These are phyloP conservation scores for Epizoanthus stellaris DNA, from an alignment of 92 coral and sea anemone genomes.

Conservation along the genomic window DNA sequence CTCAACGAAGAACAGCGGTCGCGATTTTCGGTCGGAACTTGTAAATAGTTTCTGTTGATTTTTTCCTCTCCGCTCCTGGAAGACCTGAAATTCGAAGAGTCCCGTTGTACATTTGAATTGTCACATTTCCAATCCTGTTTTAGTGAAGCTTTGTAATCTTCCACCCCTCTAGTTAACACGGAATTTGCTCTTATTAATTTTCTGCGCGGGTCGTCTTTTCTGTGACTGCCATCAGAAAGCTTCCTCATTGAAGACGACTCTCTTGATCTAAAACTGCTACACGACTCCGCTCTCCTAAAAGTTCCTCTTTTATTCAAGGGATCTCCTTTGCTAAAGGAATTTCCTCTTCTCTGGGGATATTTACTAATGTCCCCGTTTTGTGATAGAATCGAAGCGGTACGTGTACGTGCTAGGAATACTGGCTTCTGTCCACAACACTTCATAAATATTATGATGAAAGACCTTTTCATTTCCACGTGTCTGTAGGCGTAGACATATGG, in stretches of 20 bases:
- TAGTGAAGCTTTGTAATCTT: background rate
- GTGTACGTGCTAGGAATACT: background rate
- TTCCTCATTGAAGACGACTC: background rate
- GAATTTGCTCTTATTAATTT: background rate
- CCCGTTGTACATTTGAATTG: background rate
- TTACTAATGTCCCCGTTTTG: background rate
- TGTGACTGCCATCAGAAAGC: background rate
- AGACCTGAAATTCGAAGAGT: background rate
- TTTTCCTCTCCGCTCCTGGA: background rate
- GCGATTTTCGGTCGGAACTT: background rate
- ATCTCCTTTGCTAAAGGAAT: constrained; percentile 2
- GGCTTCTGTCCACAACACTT: constrained; percentile 43
- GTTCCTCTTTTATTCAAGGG: background rate
- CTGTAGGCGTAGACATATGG: constrained; percentile 92
- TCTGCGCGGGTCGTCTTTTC: background rate
- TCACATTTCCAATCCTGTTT: background rate
- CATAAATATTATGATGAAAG: constrained; percentile 57
- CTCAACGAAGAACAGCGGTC: background rate
- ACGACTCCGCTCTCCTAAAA: background rate
- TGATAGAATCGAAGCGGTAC: constrained; percentile 10
- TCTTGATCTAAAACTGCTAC: background rate
- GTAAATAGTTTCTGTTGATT: background rate
- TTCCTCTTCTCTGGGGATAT: background rate
- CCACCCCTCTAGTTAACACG: background rate
- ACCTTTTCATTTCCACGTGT: constrained; percentile 69